Evolutionary conservation across 2,797 vertebrate genomes (phyloP).

Genomic region (Anguilla megastoma): DNA sequence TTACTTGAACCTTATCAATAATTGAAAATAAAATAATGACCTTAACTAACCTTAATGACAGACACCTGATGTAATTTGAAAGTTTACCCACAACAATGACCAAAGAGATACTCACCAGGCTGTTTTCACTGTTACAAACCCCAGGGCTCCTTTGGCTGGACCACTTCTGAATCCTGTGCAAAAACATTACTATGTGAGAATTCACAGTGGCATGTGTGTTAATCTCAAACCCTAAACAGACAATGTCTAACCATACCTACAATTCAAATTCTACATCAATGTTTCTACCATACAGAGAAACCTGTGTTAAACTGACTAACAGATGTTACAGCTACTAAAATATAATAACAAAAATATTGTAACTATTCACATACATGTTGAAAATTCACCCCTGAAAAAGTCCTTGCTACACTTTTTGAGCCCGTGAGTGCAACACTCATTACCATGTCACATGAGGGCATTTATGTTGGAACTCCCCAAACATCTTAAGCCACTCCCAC

Average conservation of each 20-base stretch:
- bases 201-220: neutral
- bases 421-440: neutral
- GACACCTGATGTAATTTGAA: conserved; percentile 42
- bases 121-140: conserved; percentile 63
- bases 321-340: neutral
- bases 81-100: conserved; percentile 30
- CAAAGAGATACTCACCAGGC: conserved; percentile 67
- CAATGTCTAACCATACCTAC: neutral
- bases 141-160: conserved; percentile 29
- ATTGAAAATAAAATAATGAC: neutral
- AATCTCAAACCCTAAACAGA: neutral
- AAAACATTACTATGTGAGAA: neutral
- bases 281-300: neutral
- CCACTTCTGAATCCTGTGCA: conserved; percentile 28
- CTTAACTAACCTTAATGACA: conserved; percentile 42
- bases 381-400: neutral
- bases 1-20: neutral
- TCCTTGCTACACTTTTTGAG: neutral
- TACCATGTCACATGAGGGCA: neutral
- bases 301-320: neutral
- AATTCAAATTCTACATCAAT: neutral
- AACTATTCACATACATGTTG: neutral
- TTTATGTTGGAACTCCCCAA: neutral
- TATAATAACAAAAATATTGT: neutral
- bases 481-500: conserved; percentile 10